Base-by-base conservation (phyloP, 2,797 vertebrate genomes). In the Sorex maritimensis region DNA sequence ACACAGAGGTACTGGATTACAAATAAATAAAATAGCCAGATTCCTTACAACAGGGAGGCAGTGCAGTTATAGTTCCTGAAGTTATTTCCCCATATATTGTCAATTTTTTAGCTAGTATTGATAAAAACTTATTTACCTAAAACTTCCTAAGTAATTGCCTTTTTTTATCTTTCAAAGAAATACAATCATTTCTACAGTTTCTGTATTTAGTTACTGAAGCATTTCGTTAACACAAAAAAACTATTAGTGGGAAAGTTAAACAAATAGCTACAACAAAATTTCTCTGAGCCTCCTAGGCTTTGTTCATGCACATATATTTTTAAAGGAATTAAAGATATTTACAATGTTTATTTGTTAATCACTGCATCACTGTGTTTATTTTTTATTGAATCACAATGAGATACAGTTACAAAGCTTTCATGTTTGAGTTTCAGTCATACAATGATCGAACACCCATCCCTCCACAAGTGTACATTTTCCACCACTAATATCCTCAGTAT, bases 21-120 rank as follows among this genome's bases (percentile, higher is more conserved):
- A 5, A 44, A 44, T 91, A 95, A 93, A 91, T 94, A 94, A 93
- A 93, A 91, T 89, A 92, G 65, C 68, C 46, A 85, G 28, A 86
- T 86, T 94, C 55, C 88, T 95, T 86, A 82, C 24, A 94, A 38
- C 30, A 83, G 46, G 80, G 41, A 44, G 41, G 41, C 41, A 44
- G 41, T 44, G 41, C 5, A 44, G 41, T 44, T 44, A 52, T 9
- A 52, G 2, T 52, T 52, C 10, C 49, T 77, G 23, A 65, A 69
- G 28, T 69, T 78, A 58, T 77, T 92, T 69, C 24, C 68, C 13
- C 1, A 5, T 24, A 92, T 19, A 28, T 61, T 28, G 19, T 21
- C 3, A 92, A 41, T 92, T 13, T 30, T 30, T 84, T 72, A 93
- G 49, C 89, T 89, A 79, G 44, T 65, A 13, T 86, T 91, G 28